Evolutionary conservation across 2,888 invertebrate species (phyloP), one percentile per base, ranked within the genome.

Genomic region (Tinea trinotella): DNA sequence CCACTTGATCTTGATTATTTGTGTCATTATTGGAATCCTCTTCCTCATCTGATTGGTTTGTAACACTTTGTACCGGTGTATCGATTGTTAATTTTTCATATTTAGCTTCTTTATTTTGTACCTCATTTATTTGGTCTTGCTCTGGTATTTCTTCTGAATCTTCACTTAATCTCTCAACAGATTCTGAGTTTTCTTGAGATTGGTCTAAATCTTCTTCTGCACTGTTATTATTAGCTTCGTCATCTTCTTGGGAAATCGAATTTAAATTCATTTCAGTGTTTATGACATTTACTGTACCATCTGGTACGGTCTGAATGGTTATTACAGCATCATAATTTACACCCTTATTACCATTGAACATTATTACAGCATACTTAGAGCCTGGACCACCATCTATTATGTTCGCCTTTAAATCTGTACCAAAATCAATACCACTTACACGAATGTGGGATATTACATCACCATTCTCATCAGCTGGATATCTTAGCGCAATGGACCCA

Each of bases 371-470:
- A 63, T 80, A 82, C 62, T 77, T 79, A 59, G 70, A 81, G 48
- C 84, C 85, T 60, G 85, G 85, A 15, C 85, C 85, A 48, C 85
- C 85, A 57, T 84, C 81, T 9, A 76, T 64, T 15, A 85, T 76
- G 56, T 67, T 78, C 0, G 82, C 79, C 66, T 82, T 83, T 1
- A 85, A 64, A 57, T 83, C 73, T 2, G 79, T 76, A 1, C 81
- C 82, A 52, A 78, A 85, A 64, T 84, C 84, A 52, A 85, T 77
- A 5, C 81, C 77, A 60, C 75, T 82, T 18, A 84, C 83, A 67
- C 83, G 70, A 1, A 85, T 68, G 57, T 84, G 84, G 0, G 72
- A 66, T 66, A 85, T 82, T 1, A 68, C 68, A 24, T 79, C 70
- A 34, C 77, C 80, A 54, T 73, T 64, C 1, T 74, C 76, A 9